A percentile compares a stretch with the other conserved stretches of the same genome.
These are phyloP conservation scores for Rafetus swinhoei DNA, from an alignment of 2,113 vertebrate genomes.

Conservation along the genomic window DNA sequence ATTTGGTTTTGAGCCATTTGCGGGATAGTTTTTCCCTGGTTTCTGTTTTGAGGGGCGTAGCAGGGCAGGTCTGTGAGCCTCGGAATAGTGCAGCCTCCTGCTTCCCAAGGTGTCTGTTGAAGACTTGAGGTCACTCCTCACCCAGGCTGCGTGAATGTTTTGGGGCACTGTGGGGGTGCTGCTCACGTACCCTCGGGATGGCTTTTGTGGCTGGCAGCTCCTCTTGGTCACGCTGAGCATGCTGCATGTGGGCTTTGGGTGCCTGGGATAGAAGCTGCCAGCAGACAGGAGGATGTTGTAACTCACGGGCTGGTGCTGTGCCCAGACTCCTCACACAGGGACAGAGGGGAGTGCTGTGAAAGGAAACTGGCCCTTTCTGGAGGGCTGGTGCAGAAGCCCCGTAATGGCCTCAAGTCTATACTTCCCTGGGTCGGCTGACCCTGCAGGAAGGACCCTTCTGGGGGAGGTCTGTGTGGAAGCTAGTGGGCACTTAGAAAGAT, in stretches of 20 bases:
- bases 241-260: neutral
- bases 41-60: neutral
- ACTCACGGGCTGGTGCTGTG: neutral
- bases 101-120: neutral
- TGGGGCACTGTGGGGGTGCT: neutral
- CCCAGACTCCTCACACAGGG: neutral
- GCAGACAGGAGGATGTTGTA: neutral
- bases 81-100: rapidly evolving
- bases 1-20: neutral
- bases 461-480: neutral
- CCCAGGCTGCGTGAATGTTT: neutral
- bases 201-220: neutral
- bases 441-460: neutral
- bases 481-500: rapidly evolving
- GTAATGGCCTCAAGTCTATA: neutral
- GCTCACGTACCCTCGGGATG: neutral
- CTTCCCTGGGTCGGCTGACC: neutral
- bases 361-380: neutral
- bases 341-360: neutral
- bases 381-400: neutral
- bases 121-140: neutral
- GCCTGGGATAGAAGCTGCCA: neutral
- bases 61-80: neutral
- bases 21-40: neutral
- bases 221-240: neutral